Conservation (phyloP, 2,113 vertebrate genomes). For the Chlorodrepanis virens region DNA sequence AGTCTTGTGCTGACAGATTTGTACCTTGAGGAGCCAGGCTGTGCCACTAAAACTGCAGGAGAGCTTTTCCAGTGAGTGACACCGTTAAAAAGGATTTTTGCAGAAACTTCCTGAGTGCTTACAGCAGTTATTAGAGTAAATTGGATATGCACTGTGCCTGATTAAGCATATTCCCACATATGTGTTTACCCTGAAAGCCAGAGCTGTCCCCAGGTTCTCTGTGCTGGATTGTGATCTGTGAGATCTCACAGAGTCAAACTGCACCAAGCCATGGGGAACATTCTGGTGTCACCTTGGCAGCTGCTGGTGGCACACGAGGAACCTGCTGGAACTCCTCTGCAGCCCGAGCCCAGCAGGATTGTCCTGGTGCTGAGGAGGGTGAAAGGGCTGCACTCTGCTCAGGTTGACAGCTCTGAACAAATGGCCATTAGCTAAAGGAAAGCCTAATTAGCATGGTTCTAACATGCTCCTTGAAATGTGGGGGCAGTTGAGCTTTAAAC, state of each 20-base stretch:
- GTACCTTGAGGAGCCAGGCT: neutral
- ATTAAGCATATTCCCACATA: neutral
- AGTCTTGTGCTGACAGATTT: neutral
- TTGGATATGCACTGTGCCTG: neutral
- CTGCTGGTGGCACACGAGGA: rapidly evolving
- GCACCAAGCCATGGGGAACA: rapidly evolving
- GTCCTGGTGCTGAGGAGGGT: neutral
- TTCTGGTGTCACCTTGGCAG: neutral
- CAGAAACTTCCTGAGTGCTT: neutral
- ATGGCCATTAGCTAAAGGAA: neutral
- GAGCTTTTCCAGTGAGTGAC: neutral
- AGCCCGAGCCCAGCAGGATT: rapidly evolving
- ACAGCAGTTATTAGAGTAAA: neutral
- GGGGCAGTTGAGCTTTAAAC: neutral
- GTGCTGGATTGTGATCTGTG: neutral
- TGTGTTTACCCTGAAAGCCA: neutral
- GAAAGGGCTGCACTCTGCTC: neutral
- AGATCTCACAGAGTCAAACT: neutral
- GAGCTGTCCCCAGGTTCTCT: neutral
- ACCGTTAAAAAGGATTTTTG: neutral
- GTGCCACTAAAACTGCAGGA: neutral
- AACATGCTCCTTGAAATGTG: neutral
- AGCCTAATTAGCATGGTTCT: neutral
- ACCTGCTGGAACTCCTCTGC: neutral
- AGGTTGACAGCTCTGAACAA: neutral